Base-by-base conservation (phyloP, 1,140 invertebrate species). In the Pogonognathellus flavescens region DNA sequence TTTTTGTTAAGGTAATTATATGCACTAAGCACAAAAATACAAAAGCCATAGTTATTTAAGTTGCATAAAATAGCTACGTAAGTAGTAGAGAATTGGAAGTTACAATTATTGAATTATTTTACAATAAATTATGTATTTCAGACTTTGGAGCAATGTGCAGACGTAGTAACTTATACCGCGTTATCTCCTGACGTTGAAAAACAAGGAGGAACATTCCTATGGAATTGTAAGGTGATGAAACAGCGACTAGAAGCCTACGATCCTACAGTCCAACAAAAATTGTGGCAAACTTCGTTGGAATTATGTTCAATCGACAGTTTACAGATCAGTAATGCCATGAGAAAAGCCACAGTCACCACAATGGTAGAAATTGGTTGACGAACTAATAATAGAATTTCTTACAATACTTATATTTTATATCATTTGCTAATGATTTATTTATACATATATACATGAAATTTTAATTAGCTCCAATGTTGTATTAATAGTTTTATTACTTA, bases 131-230 rank as follows among this genome's bases (percentile, higher is more conserved):
- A 22, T 53, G 18, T 80, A 6, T 25, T 55, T 88, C 85, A 89
- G 76, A 89, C 91, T 72, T 84, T 88, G 60, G 50, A 89, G 8
- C 85, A 90, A 9, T 90, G 90, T 87, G 86, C 90, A 22, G 70
- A 89, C 55, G 91, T 90, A 31, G 85, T 90, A 14, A 88, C 91
- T 83, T 86, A 86, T 80, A 72, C 88, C 60, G 85, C 89, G 22
- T 59, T 84, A n/a, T 86, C 85, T 20, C 81, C 84, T 14, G 55
- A 87, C 70, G 22, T 86, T 16, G 83, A 85, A 66, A 76, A 66
- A 41, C 55, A 85, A 81, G 86, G 86, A 50, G 86, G 86, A 57
- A 16, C 84, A 14, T 84, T 80, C 22, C 50, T 85, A 0, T 82
- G 66, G 5, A 87, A 87, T n/a, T 81, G 80, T 18, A 13, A n/a